A percentile compares a stretch with the other conserved stretches of the same genome.
Evolutionary conservation across 2,113 vertebrate genomes (phyloP).

Genomic region (Atlantisia rogersi): DNA sequence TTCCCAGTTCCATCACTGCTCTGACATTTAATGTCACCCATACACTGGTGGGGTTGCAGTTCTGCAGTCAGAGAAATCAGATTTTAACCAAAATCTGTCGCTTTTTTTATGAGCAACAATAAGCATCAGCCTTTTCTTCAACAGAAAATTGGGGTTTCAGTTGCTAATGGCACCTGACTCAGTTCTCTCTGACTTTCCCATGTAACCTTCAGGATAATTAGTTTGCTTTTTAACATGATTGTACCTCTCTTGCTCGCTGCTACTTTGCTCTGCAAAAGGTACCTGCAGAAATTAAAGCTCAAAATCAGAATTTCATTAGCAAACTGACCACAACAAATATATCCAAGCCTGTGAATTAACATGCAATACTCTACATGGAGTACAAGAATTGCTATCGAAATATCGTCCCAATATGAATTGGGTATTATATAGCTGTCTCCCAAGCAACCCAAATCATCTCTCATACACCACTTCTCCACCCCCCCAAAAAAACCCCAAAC

Average conservation of each 20-base stretch:
- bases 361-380: background rate
- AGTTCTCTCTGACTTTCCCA: background rate
- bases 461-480: background rate
- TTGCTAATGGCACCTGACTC: background rate
- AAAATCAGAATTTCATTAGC: background rate
- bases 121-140: background rate
- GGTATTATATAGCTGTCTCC: background rate
- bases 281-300: background rate
- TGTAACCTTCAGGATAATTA: background rate
- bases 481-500: too few relatives aligned
- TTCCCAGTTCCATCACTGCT: background rate
- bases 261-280: background rate
- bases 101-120: background rate
- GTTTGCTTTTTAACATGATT: background rate
- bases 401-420: background rate
- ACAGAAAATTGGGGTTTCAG: background rate
- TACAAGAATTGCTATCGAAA: background rate
- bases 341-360: background rate
- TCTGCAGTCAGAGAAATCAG: background rate
- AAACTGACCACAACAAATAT: background rate
- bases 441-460: background rate
- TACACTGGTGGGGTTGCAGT: background rate
- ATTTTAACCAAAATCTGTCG: background rate
- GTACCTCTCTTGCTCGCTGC: background rate
- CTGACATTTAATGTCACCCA: background rate